A percentile compares a stretch with the other conserved stretches of the same genome.
These are phyloP conservation scores for Thalpophila matura DNA, from an alignment of 2,888 invertebrate genomes.

Conservation along the genomic window DNA sequence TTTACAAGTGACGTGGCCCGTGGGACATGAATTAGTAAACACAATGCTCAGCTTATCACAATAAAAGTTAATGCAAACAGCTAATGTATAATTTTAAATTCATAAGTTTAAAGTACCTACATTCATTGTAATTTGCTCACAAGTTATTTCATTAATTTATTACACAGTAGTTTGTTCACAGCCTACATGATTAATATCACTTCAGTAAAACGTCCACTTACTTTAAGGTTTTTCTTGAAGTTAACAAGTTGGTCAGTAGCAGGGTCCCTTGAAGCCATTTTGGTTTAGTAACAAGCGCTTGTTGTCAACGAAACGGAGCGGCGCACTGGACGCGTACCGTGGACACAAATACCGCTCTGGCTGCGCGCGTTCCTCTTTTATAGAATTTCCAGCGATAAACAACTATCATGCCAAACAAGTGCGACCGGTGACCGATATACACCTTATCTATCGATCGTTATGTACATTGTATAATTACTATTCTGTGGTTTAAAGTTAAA, in stretches of 20 bases:
- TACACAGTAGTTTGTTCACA: no score
- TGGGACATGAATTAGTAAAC: slow-evolving; percentile 37
- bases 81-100: slow-evolving; percentile 21
- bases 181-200: slow-evolving; percentile 26
- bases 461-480: neutral
- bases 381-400: slow-evolving; percentile 80
- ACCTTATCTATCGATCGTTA: slow-evolving; percentile 8
- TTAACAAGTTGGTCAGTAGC: slow-evolving; percentile 92
- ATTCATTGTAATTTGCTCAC: slow-evolving; percentile 16
- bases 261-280: slow-evolving; percentile 89
- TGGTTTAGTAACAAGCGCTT: slow-evolving; percentile 43
- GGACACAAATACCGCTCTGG: slow-evolving; percentile 74
- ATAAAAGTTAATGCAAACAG: slow-evolving; percentile 34
- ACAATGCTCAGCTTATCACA: slow-evolving; percentile 58
- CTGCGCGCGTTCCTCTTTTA: slow-evolving; percentile 73
- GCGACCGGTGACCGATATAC: slow-evolving; percentile 64
- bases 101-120: slow-evolving; percentile 19
- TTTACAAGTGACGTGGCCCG: slow-evolving; percentile 39
- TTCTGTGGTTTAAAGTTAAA: no score
- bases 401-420: slow-evolving; percentile 77
- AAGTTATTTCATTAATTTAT: no score
- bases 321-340: slow-evolving; percentile 79
- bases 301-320: slow-evolving; percentile 67
- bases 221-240: slow-evolving; percentile 91
- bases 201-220: slow-evolving; percentile 72